phyloP scores from a whole-genome alignment of 2,797 vertebrate genomes.

The Cephalopachus bancanus region DNA sequence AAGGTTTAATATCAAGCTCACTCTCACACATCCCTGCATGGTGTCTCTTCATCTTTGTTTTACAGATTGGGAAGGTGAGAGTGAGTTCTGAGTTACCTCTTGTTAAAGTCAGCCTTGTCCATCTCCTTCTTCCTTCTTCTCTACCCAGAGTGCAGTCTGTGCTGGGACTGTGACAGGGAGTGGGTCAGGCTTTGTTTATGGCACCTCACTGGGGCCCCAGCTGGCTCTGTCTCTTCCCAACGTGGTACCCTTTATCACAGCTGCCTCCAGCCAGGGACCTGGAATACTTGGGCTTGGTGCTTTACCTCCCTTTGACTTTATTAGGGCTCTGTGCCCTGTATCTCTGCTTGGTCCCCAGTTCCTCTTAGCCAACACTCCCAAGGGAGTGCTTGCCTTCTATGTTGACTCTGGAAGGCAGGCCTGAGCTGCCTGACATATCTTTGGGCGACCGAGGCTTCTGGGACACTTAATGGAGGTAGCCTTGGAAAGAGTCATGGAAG shows the following conservation, averaged over 20 bases:
- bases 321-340: background rate
- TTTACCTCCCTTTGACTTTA: background rate
- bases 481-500: conserved; percentile 2
- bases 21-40: background rate
- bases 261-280: background rate
- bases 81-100: background rate
- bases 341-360: conserved; percentile 44
- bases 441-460: background rate
- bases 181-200: background rate
- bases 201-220: too few species aligned
- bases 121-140: background rate
- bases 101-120: background rate
- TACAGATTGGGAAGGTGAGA: background rate
- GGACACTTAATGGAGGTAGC: background rate
- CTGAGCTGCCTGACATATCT: background rate
- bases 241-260: background rate
- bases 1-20: background rate
- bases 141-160: background rate
- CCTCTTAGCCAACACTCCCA: background rate
- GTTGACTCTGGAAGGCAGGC: background rate
- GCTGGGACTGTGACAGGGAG: background rate
- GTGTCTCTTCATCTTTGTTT: background rate
- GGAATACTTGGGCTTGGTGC: background rate
- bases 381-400: background rate
- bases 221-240: background rate